Percentiles rank a stretch among this genome's conserved stretches.
phyloP scores from a whole-genome alignment of 2,888 invertebrate species.

The Megaustenia siamemsis region DNA sequence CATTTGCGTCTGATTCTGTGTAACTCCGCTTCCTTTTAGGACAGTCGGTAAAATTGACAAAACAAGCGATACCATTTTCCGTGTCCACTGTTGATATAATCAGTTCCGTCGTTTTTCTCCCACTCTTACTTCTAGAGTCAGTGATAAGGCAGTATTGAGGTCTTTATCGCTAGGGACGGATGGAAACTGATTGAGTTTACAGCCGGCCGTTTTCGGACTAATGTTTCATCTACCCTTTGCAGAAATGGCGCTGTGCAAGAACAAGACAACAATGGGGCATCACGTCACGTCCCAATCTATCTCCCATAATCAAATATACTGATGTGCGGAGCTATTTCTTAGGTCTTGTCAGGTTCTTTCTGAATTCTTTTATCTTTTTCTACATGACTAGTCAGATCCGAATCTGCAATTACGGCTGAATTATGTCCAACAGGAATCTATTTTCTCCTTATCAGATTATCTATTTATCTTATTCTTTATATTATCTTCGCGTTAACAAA shows the following conservation, averaged over 20 bases:
- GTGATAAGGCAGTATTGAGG: background rate
- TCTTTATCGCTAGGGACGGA: background rate
- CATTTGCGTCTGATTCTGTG: slow-evolving; percentile 43
- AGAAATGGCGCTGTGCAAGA: background rate
- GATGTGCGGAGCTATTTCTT: background rate
- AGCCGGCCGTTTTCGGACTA: slow-evolving; percentile 34
- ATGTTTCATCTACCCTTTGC: slow-evolving; percentile 13
- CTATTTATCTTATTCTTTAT: background rate
- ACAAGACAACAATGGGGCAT: slow-evolving; percentile 3
- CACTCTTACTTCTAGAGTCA: slow-evolving; percentile 25
- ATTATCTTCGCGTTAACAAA: too few species aligned
- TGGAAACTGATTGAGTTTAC: slow-evolving; percentile 42
- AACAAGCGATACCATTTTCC: slow-evolving; percentile 53
- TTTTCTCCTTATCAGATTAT: background rate
- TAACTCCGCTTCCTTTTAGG: slow-evolving; percentile 45
- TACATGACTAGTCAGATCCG: background rate
- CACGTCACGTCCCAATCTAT: background rate
- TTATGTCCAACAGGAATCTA: background rate
- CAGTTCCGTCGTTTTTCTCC: slow-evolving; percentile 33
- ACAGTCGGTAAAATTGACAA: slow-evolving; percentile 37
- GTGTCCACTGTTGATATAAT: slow-evolving; percentile 48
- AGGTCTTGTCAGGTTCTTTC: background rate
- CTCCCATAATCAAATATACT: background rate
- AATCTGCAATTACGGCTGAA: background rate
- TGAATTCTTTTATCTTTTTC: background rate